These are phyloP conservation scores for Cephalopterus ornatus DNA, from an alignment of 2,113 vertebrate species.

Conservation along the genomic window DNA sequence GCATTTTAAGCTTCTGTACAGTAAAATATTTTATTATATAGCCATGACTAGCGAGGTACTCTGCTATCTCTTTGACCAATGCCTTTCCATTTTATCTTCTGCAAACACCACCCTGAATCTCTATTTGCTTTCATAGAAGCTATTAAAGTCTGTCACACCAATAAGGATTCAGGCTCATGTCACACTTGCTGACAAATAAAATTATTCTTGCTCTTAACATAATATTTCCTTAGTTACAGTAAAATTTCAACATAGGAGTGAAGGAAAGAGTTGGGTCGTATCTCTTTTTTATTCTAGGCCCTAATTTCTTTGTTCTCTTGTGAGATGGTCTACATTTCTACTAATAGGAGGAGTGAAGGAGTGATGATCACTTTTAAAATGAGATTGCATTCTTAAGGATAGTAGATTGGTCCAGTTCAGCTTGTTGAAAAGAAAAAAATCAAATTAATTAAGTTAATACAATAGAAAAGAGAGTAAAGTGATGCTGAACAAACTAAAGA, in stretches of 20 bases:
- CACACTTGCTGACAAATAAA: neutral
- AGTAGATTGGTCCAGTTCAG: neutral
- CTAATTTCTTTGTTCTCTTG: neutral
- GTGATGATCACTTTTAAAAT: neutral
- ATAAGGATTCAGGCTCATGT: neutral
- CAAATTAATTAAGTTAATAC: neutral
- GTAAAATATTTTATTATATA: neutral
- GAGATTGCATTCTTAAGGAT: neutral
- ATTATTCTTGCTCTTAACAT: neutral
- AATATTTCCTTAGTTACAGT: neutral
- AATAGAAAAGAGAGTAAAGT: neutral
- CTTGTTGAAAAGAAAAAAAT: neutral
- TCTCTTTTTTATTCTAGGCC: neutral
- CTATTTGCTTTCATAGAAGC: neutral
- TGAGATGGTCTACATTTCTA: neutral
- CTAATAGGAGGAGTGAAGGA: neutral
- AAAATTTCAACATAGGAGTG: neutral
- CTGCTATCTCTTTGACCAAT: neutral
- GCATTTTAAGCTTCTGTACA: neutral
- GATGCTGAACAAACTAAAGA: neutral
- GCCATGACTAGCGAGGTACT: neutral
- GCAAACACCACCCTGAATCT: neutral
- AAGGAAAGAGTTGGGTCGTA: neutral
- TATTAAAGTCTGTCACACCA: neutral
- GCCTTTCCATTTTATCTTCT: neutral